phyloP scores from a whole-genome alignment of 2,888 invertebrate species.

The Parnassius apollo region DNA sequence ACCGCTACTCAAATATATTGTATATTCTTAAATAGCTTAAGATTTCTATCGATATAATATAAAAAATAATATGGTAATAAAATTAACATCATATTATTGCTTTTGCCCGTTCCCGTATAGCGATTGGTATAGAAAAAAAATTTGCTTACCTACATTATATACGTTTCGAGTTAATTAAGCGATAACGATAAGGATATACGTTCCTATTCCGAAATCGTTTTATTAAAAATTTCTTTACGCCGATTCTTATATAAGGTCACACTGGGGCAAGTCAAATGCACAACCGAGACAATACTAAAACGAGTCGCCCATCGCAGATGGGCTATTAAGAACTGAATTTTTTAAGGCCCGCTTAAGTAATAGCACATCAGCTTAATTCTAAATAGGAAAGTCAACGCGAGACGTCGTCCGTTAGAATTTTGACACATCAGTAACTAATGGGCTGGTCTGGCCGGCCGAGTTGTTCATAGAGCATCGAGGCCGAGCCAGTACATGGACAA shows the following conservation, averaged over 20 bases:
- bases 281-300: conserved; percentile 78
- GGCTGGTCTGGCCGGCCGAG: conserved; percentile 41
- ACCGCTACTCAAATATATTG: conserved; percentile 72
- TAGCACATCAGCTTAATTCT: conserved; percentile 79
- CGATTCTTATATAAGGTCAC: conserved; percentile 66
- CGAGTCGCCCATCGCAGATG: conserved; percentile 59
- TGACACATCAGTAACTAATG: conserved; percentile 52
- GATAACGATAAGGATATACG: conserved; percentile 50
- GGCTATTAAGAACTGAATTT: conserved; percentile 44
- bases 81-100: conserved; percentile 82
- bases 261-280: conserved; percentile 78
- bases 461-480: conserved; percentile 67
- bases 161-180: conserved; percentile 68
- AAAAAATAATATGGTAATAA: conserved; percentile 82
- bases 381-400: conserved; percentile 69
- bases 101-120: conserved; percentile 82
- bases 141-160: conserved; percentile 73
- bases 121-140: conserved; percentile 80
- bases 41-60: conserved; percentile 76
- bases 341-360: conserved; percentile 74
- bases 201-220: conserved; percentile 15
- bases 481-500: conserved; percentile 71
- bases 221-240: conserved; percentile 44
- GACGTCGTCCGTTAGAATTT: conserved; percentile 53
- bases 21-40: conserved; percentile 74